Evolutionary conservation across 2,113 vertebrate genomes (phyloP).

Genomic region (Edolisoma coerulescens): DNA sequence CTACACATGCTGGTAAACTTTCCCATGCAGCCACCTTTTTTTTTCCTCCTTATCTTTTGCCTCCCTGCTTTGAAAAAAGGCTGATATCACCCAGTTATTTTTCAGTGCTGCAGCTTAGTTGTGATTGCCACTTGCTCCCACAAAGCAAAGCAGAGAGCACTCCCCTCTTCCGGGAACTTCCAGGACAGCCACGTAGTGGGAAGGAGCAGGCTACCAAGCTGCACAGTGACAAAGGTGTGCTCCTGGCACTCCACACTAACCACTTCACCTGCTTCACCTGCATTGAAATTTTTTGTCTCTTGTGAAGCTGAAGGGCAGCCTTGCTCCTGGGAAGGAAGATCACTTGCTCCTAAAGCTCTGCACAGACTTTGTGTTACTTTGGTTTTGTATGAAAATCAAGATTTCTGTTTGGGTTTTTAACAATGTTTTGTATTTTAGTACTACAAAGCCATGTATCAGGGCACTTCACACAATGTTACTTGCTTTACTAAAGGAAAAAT

Average conservation of each 20-base stretch:
- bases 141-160: background rate
- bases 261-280: background rate
- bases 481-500: background rate
- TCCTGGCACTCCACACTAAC: background rate
- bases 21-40: background rate
- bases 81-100: background rate
- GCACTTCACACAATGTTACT: background rate
- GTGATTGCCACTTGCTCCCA: background rate
- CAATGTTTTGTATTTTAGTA: background rate
- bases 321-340: background rate
- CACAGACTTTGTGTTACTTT: background rate
- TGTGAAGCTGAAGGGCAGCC: background rate
- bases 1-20: background rate
- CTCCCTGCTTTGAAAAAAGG: background rate
- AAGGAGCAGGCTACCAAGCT: background rate
- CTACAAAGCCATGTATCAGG: background rate
- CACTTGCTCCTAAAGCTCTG: background rate
- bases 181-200: background rate
- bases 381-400: background rate
- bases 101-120: background rate
- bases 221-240: background rate
- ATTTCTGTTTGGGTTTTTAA: background rate
- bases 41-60: background rate
- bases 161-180: background rate
- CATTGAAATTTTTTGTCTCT: accelerated